A percentile compares a stretch with the other conserved stretches of the same genome.
phyloP scores from a whole-genome alignment of 2,888 invertebrate genomes.

The Thereva unica region DNA sequence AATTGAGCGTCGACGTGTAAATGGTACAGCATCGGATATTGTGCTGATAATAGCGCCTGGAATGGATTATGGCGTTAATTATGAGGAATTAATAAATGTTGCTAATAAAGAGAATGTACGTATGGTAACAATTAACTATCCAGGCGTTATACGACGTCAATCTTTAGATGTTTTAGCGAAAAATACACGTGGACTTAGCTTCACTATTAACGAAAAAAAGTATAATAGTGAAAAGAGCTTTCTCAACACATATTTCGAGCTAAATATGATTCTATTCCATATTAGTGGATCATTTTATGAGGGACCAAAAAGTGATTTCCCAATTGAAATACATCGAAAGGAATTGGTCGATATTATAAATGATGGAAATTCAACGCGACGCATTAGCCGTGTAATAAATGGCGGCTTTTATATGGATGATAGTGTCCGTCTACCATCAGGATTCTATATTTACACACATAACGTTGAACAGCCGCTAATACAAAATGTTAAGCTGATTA shows the following conservation, averaged over 20 bases:
- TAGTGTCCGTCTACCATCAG: conserved; percentile 60
- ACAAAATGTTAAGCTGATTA: conserved; percentile 59
- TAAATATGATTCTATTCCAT: conserved; percentile 60
- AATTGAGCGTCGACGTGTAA: conserved; percentile 53
- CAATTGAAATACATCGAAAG: conserved; percentile 55
- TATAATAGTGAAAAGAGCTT: conserved; percentile 61
- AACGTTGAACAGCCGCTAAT: conserved; percentile 61
- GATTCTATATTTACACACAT: conserved; percentile 62
- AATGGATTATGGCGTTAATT: conserved; percentile 56
- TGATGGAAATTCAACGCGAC: conserved; percentile 36
- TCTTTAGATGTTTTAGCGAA: conserved; percentile 60
- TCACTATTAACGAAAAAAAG: conserved; percentile 61
- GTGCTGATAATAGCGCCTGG: conserved; percentile 64
- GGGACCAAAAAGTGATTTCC: conserved; percentile 57
- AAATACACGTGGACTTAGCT: conserved; percentile 58
- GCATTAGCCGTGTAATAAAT: conserved; percentile 55
- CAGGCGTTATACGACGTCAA: conserved; percentile 56
- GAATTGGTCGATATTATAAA: conserved; percentile 43
- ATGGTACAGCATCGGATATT: conserved; percentile 62
- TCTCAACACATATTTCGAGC: conserved; percentile 62
- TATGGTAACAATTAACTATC: conserved; percentile 63
- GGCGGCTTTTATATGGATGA: conserved; percentile 63
- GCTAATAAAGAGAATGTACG: conserved; percentile 58
- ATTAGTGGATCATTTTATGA: conserved; percentile 60
- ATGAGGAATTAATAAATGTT: conserved; percentile 51